A percentile compares a stretch with the other conserved stretches of the same genome.
Evolutionary conservation across 2,888 invertebrate species (phyloP).

Genomic region (Rhogogaster chlorosoma): DNA sequence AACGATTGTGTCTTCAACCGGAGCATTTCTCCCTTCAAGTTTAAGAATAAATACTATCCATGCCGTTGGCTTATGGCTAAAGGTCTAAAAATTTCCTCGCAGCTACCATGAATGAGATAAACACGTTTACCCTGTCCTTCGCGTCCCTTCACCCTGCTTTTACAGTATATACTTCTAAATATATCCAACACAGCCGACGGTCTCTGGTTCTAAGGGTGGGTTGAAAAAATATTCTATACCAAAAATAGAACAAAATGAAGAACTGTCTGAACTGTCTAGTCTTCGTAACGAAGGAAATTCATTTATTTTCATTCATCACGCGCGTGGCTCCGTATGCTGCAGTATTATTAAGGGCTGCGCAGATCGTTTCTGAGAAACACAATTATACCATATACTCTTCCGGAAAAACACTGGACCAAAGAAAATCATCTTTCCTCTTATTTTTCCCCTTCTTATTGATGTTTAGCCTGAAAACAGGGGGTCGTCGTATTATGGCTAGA

Average conservation of each 20-base stretch:
- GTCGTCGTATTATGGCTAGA: neutral
- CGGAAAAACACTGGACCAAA: neutral
- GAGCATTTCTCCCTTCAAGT: neutral
- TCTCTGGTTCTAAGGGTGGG: constrained; percentile 57
- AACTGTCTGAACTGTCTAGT: neutral
- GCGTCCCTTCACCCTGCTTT: constrained; percentile 55
- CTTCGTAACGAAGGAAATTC: constrained; percentile 38
- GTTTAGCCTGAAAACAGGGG: neutral
- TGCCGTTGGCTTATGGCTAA: neutral
- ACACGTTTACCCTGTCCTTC: constrained; percentile 51
- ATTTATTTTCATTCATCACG: constrained; percentile 43
- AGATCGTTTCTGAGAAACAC: neutral
- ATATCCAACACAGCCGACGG: constrained; percentile 34
- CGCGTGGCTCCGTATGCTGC: neutral
- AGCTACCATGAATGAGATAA: constrained; percentile 55
- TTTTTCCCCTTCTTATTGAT: neutral
- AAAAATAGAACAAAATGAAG: constrained; percentile 59
- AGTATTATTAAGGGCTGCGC: neutral
- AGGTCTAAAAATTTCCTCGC: constrained; percentile 40
- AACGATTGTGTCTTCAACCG: constrained; percentile 37
- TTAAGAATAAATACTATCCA: neutral
- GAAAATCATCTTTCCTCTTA: neutral
- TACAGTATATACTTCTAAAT: constrained; percentile 56
- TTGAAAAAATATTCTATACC: constrained; percentile 61
- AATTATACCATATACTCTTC: neutral